Conservation (phyloP, 2,888 invertebrate species). For the Phyto melanocephala region DNA sequence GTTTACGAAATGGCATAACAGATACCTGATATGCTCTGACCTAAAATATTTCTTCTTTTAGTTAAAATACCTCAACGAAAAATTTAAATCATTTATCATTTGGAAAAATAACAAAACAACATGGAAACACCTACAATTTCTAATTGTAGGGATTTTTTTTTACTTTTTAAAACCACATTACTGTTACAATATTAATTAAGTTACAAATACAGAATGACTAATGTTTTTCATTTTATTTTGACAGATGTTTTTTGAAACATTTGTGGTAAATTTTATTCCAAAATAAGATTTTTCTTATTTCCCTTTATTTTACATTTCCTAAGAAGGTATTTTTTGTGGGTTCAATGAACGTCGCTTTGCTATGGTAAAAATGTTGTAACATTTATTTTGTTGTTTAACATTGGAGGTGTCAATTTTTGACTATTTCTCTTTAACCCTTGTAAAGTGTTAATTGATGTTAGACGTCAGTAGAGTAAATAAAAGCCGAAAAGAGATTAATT, state of each 20-base stretch:
- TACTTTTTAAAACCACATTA: conserved; percentile 3
- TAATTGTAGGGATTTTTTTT: not conserved
- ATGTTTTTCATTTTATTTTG: not conserved
- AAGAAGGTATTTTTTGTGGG: too few relatives aligned
- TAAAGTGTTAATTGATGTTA: not conserved
- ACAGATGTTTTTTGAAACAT: too few relatives aligned
- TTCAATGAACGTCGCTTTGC: not conserved
- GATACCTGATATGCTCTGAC: too few relatives aligned
- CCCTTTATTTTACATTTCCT: too few relatives aligned
- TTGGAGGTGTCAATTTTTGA: not conserved
- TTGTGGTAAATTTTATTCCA: too few relatives aligned
- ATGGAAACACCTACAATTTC: not conserved
- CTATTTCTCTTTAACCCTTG: not conserved
- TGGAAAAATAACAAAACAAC: not conserved
- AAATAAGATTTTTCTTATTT: not conserved
- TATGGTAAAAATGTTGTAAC: not conserved
- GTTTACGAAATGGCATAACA: not conserved
- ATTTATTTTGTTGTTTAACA: too few relatives aligned
- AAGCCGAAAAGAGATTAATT: conserved; percentile 6
- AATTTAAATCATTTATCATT: conserved; percentile 50
- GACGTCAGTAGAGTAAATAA: not conserved
- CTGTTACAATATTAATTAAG: conserved; percentile 14
- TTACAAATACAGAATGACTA: not conserved
- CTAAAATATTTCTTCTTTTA: too few relatives aligned
- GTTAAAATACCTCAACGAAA: conserved; percentile 27